These are phyloP conservation scores for Scylla paramamosain DNA, from an alignment of 1,140 invertebrate genomes.

Conservation along the genomic window DNA sequence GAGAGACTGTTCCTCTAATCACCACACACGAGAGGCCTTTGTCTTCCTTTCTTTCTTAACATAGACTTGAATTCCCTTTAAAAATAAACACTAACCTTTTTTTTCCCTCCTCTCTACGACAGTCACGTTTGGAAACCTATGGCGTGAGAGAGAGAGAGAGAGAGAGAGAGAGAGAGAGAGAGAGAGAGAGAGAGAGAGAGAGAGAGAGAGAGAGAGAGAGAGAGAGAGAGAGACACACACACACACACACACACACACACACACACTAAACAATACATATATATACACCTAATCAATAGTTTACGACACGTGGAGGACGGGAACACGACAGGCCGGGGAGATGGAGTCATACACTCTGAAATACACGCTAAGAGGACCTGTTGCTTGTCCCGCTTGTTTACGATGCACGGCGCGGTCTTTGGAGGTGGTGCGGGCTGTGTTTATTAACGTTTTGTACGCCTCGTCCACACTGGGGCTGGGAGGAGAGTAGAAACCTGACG, in stretches of 20 bases:
- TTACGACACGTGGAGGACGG: neutral
- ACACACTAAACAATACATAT: no score
- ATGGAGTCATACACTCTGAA: neutral
- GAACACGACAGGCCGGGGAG: neutral
- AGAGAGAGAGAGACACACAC: neutral
- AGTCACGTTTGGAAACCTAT: neutral
- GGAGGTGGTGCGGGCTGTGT: neutral
- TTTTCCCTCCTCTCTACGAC: neutral
- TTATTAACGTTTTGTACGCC: neutral
- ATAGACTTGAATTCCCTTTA: neutral
- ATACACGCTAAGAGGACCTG: neutral
- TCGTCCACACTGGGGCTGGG: no score
- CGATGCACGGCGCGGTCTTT: neutral
- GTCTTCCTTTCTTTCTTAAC: neutral
- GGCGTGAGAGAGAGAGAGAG: slow-evolving; percentile 54
- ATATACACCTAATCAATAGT: neutral
- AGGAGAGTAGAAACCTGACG: neutral
- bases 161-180: slow-evolving; percentile 26
- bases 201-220: slow-evolving; percentile 14
- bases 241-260: no score
- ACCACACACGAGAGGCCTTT: neutral
- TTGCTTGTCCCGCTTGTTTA: neutral
- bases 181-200: slow-evolving; percentile 25
- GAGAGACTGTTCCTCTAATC: no score
- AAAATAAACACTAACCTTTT: no score